Evolutionary conservation across 1,140 invertebrate genomes (phyloP).

Genomic region (Mesaphorura yosii): DNA sequence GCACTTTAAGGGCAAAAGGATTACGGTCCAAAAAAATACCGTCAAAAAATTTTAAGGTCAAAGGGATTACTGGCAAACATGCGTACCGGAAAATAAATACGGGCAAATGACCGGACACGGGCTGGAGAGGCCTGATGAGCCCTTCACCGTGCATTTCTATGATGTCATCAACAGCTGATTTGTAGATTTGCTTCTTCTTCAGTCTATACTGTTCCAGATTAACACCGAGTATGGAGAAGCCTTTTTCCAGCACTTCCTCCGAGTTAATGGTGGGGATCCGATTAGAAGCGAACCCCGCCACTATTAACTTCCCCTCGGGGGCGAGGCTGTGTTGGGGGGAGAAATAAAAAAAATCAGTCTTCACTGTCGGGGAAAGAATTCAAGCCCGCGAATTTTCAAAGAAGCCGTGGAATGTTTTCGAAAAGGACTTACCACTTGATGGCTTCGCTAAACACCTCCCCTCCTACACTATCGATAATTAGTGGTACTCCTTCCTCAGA

Average conservation of each 20-base stretch:
- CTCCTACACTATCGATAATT: slow-evolving; percentile 48
- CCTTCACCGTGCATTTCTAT: slow-evolving; percentile 42
- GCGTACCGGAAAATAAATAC: too few relatives aligned
- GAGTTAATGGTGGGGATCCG: slow-evolving; percentile 38
- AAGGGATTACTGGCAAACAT: too few relatives aligned
- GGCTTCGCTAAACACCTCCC: slow-evolving; percentile 44
- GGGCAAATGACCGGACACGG: too few relatives aligned
- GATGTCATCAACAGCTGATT: slow-evolving; percentile 40
- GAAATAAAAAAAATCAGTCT: too few relatives aligned
- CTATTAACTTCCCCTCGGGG: slow-evolving; percentile 43
- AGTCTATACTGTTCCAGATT: slow-evolving; percentile 42
- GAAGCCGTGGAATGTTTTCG: not conserved
- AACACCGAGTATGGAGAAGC: slow-evolving; percentile 44
- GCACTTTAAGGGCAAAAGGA: too few relatives aligned
- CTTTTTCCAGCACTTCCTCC: slow-evolving; percentile 33
- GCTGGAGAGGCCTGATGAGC: slow-evolving; percentile 40
- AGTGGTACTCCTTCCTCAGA: slow-evolving; percentile 45
- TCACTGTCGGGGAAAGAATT: too few relatives aligned
- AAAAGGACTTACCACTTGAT: slow-evolving; percentile 41
- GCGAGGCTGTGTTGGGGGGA: slow-evolving; percentile 35
- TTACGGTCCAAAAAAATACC: too few relatives aligned
- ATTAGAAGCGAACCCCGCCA: slow-evolving; percentile 44
- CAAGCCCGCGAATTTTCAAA: too few relatives aligned
- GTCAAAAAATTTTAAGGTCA: too few relatives aligned
- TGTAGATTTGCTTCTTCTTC: slow-evolving; percentile 37